These are phyloP conservation scores for Drosophila kanapiae DNA, from an alignment of 1,140 invertebrate species.

Conservation along the genomic window DNA sequence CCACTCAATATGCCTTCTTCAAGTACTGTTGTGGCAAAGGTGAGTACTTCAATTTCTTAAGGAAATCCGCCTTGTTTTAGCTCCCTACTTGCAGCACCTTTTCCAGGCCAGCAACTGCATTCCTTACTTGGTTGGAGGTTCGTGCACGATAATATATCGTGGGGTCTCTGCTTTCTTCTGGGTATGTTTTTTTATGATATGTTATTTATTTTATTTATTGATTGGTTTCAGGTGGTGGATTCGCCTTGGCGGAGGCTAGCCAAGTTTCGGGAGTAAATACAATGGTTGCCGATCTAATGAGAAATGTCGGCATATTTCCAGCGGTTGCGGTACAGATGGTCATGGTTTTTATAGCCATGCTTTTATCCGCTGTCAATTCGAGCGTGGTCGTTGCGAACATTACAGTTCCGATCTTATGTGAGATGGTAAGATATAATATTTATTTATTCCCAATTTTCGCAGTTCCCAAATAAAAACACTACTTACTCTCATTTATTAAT, in stretches of 20 bases:
- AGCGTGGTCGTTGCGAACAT: conserved; percentile 93
- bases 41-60: not conserved
- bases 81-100: conserved; percentile 36
- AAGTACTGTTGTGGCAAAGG: conserved; percentile 57
- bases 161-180: conserved; percentile 58
- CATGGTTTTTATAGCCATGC: conserved; percentile 74
- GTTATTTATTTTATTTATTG: too few species aligned
- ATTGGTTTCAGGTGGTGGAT: conserved; percentile 89
- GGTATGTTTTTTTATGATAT: conserved; percentile 23
- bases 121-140: conserved; percentile 43
- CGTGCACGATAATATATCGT: conserved; percentile 33
- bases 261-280: conserved; percentile 90
- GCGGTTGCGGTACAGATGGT: conserved; percentile 87
- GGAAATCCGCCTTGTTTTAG: too few species aligned
- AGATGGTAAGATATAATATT: conserved; percentile 86
- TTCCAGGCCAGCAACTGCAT: conserved; percentile 48
- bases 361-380: conserved; percentile 92
- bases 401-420: conserved; percentile 91
- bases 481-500: too few species aligned
- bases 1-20: conserved; percentile 87
- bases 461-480: too few species aligned
- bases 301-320: conserved; percentile 85
- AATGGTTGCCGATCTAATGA: conserved; percentile 89
- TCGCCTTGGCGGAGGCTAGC: conserved; percentile 93
- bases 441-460: too few species aligned